phyloP scores from a whole-genome alignment of 2,888 invertebrate species.

The Cancer borealis region DNA sequence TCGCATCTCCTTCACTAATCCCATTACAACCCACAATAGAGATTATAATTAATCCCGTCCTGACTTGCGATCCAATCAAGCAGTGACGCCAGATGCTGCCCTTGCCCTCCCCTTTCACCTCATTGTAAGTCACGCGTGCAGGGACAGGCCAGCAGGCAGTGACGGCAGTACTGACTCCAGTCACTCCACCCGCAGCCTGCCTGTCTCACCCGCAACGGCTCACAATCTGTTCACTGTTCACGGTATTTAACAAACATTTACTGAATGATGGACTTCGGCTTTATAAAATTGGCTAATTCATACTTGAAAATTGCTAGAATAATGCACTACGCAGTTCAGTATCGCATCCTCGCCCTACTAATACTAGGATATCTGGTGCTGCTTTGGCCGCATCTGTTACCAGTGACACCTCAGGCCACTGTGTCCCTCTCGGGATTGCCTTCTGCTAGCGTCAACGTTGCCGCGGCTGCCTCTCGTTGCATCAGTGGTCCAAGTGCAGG shows the following conservation, averaged over 20 bases:
- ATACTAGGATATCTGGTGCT: background rate
- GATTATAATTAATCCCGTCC: background rate
- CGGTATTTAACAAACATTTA: background rate
- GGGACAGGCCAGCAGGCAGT: background rate
- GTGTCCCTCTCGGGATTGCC: background rate
- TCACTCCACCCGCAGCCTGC: background rate
- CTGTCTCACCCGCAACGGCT: background rate
- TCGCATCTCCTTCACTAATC: background rate
- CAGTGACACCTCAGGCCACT: background rate
- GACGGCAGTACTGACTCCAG: background rate
- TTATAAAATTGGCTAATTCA: background rate
- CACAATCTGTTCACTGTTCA: background rate
- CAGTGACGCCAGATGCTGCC: conserved; percentile 1
- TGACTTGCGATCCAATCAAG: background rate
- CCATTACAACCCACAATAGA: background rate
- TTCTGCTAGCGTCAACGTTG: background rate
- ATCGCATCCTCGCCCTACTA: background rate
- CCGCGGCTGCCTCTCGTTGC: background rate
- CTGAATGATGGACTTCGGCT: background rate
- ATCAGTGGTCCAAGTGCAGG: background rate
- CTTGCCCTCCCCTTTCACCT: background rate
- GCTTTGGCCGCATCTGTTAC: background rate
- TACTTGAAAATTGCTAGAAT: background rate
- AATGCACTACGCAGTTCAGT: background rate
- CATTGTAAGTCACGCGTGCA: conserved; percentile 27